Base-by-base conservation (phyloP, 2,797 vertebrate species). In the Mus caroli region DNA sequence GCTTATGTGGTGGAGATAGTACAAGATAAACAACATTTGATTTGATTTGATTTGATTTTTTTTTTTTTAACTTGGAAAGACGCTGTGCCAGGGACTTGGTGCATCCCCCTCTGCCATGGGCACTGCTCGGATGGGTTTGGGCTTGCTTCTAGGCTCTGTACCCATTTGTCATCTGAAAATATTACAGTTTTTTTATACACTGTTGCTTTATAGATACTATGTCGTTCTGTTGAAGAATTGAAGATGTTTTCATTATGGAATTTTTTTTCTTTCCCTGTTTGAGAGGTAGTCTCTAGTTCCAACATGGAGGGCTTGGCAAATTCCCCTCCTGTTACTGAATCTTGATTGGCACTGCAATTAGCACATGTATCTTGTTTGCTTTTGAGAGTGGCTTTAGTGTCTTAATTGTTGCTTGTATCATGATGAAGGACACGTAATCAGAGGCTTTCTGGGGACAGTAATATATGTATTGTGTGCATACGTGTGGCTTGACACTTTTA, bases 321-420 rank as follows among this genome's bases (percentile, higher is more conserved):
- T 77, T 86, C 34, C 43, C 24, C 83, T 94, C 91, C 93, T 83
- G 77, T 88, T 86, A 58, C 15, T 89, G 82, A 93, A 76, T 94
- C 56, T 58, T 80, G 26, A 85, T 78, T 94, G 46, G 28, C 28
- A 58, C 17, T 78, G 17, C 71, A 80, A 80, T 90, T 75, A 92
- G 92, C 82, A 93, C 50, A 46, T 26, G 50, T 93, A 69, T 90
- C 69, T 90, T 77, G 93, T 84, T 95, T 92, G 86, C 92, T 91
- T 93, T 78, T 69, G 75, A 96, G 94, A 90, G 87, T 96, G 77
- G 90, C 28, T 93, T 96, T 93, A 22, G 78, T 54, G 67, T 88
- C 69, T 91, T 71, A 90, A 69, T 88, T 92, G 86, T 13, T 92
- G 60, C 77, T 94, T 80, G 15, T 71, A 40, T 87, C 37, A 90